Conservation (phyloP, 2,888 invertebrate species). For the Ochropleura plecta region DNA sequence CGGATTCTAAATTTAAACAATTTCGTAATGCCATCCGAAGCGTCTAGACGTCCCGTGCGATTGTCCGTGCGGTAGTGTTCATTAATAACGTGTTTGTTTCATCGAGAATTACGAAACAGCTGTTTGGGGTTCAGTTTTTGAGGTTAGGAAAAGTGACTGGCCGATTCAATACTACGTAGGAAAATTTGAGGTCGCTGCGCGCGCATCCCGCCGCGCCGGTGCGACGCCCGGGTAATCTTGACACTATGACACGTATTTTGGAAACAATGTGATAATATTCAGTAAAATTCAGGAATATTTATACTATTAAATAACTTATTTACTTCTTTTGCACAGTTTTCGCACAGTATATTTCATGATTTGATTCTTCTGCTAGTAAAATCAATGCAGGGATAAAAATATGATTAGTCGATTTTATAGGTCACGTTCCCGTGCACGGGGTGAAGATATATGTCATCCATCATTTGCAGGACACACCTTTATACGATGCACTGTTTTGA, state of each 20-base stretch:
- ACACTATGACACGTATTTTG: constrained; percentile 75
- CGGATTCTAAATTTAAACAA: constrained; percentile 86
- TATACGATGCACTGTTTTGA: neutral
- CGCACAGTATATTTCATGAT: neutral
- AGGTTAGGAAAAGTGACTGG: constrained; percentile 88
- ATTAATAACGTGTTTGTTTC: constrained; percentile 70
- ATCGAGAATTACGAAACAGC: constrained; percentile 80
- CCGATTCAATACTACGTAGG: constrained; percentile 82
- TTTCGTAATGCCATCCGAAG: constrained; percentile 83
- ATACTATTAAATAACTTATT: neutral
- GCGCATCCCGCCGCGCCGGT: constrained; percentile 80
- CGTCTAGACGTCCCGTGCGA: constrained; percentile 76
- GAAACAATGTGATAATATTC: constrained; percentile 56
- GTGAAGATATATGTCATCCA: neutral
- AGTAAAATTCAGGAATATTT: neutral
- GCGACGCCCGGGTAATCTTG: constrained; percentile 73
- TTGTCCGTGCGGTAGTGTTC: constrained; percentile 68
- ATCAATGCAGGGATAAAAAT: neutral
- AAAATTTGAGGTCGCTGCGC: constrained; percentile 81
- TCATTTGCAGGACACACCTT: neutral
- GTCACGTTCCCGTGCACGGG: neutral
- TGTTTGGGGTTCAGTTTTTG: constrained; percentile 80
- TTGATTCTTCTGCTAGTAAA: neutral
- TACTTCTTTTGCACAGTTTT: neutral
- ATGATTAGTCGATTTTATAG: neutral